Evolutionary conservation across 2,797 vertebrate genomes (phyloP).

Genomic region (Eutrigla gurnardus): DNA sequence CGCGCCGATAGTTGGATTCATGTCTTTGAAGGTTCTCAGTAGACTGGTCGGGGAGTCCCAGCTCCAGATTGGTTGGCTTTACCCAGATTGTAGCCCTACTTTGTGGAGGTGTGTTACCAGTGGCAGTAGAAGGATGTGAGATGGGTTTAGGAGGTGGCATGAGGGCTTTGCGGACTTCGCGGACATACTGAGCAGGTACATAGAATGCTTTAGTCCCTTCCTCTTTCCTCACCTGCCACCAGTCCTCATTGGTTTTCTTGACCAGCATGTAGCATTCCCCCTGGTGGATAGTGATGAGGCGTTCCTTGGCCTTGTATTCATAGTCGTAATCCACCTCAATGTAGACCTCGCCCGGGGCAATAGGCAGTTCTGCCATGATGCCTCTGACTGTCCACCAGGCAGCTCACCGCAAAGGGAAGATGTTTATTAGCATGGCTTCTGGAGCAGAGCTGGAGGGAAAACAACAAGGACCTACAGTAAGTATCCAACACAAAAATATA

Average conservation of each 20-base stretch:
- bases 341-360: slow-evolving; percentile 88
- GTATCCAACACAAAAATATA: background rate
- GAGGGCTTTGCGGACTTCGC: slow-evolving; percentile 93
- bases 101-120: slow-evolving; percentile 27
- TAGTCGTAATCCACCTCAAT: slow-evolving; percentile 98
- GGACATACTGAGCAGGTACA: slow-evolving; percentile 96
- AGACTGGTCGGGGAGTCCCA: slow-evolving; percentile 71
- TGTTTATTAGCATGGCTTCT: slow-evolving; percentile 55
- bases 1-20: slow-evolving; percentile 87
- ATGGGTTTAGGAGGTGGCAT: slow-evolving; percentile 91
- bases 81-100: slow-evolving; percentile 58
- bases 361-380: slow-evolving; percentile 90
- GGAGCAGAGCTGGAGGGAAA: slow-evolving; percentile 35
- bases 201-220: slow-evolving; percentile 93
- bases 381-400: slow-evolving; percentile 57
- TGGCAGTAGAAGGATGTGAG: slow-evolving; percentile 4
- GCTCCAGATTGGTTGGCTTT: slow-evolving; percentile 74
- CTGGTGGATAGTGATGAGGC: slow-evolving; percentile 90
- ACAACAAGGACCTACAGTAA: slow-evolving; percentile 19
- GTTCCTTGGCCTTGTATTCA: slow-evolving; percentile 94
- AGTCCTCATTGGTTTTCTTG: slow-evolving; percentile 95
- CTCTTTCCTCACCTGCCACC: slow-evolving; percentile 96
- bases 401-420: slow-evolving; percentile 54
- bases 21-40: slow-evolving; percentile 88
- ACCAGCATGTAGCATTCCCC: slow-evolving; percentile 94